phyloP scores from a whole-genome alignment of 2,888 invertebrate genomes.

The Pimpla rufipes region DNA sequence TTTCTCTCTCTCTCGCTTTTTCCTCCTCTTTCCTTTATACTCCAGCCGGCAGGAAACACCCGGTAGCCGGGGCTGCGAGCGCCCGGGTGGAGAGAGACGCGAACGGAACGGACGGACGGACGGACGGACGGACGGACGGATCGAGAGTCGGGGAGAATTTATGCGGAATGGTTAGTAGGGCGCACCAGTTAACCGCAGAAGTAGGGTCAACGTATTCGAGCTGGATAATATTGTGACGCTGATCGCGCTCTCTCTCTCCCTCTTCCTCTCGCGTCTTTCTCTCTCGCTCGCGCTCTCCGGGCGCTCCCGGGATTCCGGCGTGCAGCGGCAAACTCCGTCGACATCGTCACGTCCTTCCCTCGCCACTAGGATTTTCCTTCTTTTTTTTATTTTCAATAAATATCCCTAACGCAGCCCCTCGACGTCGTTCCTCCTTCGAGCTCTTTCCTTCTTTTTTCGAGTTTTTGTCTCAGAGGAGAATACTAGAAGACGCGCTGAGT shows the following conservation, averaged over 20 bases:
- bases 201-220: constrained; percentile 79
- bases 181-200: constrained; percentile 77
- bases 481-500: neutral
- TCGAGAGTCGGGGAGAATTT: constrained; percentile 61
- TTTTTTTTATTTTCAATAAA: constrained; percentile 43
- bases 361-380: constrained; percentile 33
- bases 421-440: constrained; percentile 53
- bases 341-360: constrained; percentile 50
- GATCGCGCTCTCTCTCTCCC: constrained; percentile 19
- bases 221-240: constrained; percentile 73
- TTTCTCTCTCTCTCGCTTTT: constrained; percentile 14
- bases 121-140: constrained; percentile 9
- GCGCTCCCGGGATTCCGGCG: neutral
- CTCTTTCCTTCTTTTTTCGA: constrained; percentile 63
- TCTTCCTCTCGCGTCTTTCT: too few relatives aligned
- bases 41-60: constrained; percentile 66
- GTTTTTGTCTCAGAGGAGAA: constrained; percentile 22
- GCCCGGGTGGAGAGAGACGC: neutral
- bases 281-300: constrained; percentile 35
- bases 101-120: constrained; percentile 13
- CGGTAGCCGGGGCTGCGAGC: constrained; percentile 48
- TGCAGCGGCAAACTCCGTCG: neutral
- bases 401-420: constrained; percentile 10
- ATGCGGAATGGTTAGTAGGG: constrained; percentile 80
- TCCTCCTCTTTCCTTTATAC: constrained; percentile 37